Percentiles rank a stretch among this genome's conserved stretches.
These are phyloP conservation scores for Gari tellinella DNA, from an alignment of 2,888 invertebrate genomes.

Conservation along the genomic window DNA sequence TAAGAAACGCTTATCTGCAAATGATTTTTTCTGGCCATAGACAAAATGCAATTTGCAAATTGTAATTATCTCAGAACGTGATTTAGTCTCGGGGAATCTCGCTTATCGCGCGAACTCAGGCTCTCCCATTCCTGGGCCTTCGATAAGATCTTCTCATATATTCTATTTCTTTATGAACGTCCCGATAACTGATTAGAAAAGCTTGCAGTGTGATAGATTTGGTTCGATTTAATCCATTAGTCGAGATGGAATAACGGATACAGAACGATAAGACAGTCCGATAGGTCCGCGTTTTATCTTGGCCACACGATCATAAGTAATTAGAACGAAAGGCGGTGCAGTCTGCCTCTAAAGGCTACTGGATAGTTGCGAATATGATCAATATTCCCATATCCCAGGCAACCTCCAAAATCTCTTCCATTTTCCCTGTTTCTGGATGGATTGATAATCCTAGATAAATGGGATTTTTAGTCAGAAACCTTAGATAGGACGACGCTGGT, in stretches of 20 bases:
- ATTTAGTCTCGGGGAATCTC: constrained; percentile 51
- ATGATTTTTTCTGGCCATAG: constrained; percentile 50
- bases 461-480: constrained; percentile 66
- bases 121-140: constrained; percentile 47
- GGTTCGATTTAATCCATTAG: constrained; percentile 78
- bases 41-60: constrained; percentile 68
- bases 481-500: constrained; percentile 40
- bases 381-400: constrained; percentile 58
- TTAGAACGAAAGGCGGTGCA: constrained; percentile 73
- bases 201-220: constrained; percentile 74
- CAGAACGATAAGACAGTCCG: constrained; percentile 60
- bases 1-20: constrained; percentile 22
- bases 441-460: constrained; percentile 75
- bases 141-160: constrained; percentile 76
- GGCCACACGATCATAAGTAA: constrained; percentile 76
- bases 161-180: constrained; percentile 78
- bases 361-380: constrained; percentile 71
- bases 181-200: constrained; percentile 72
- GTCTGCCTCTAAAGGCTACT: constrained; percentile 47
- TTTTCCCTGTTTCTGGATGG: constrained; percentile 62
- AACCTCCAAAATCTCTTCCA: constrained; percentile 35
- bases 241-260: constrained; percentile 70
- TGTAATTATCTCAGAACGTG: constrained; percentile 64
- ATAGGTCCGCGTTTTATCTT: constrained; percentile 69
- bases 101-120: constrained; percentile 59